Evolutionary conservation across 2,888 invertebrate genomes (phyloP).

Genomic region (Conops quadrifasciatus): DNA sequence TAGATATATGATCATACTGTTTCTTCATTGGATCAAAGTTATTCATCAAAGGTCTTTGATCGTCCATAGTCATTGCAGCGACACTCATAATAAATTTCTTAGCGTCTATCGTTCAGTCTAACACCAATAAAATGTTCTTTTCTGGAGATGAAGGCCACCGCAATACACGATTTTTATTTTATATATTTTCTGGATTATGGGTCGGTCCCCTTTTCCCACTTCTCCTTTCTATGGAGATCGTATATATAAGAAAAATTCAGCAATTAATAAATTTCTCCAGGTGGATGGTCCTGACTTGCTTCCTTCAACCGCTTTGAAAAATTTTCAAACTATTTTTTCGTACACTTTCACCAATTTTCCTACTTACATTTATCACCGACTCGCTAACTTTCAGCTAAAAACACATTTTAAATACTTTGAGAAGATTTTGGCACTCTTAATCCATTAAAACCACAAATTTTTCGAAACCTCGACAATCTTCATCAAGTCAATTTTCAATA

Average conservation of each 20-base stretch:
- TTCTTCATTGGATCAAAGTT: constrained; percentile 62
- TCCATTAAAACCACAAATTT: constrained; percentile 34
- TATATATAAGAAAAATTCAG: constrained; percentile 34
- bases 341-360: constrained; percentile 47
- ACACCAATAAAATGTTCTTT: constrained; percentile 35
- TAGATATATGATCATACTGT: constrained; percentile 55
- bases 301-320: not conserved
- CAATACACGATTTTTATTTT: constrained; percentile 30
- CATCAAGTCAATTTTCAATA: constrained; percentile 34
- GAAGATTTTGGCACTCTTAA: constrained; percentile 46
- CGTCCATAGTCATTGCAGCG: constrained; percentile 65
- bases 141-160: constrained; percentile 4
- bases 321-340: constrained; percentile 47
- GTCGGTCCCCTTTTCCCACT: constrained; percentile 39
- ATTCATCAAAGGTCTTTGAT: constrained; percentile 65
- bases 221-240: constrained; percentile 38
- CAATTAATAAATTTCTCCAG: constrained; percentile 15
- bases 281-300: constrained; percentile 7
- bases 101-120: constrained; percentile 24
- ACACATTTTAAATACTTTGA: constrained; percentile 51
- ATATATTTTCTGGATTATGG: constrained; percentile 22
- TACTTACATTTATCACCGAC: constrained; percentile 45
- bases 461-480: constrained; percentile 35
- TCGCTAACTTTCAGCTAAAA: constrained; percentile 48
- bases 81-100: constrained; percentile 55